Evolutionary conservation across 2,888 invertebrate species (phyloP).

Genomic region (Ditylenchus weischeri): DNA sequence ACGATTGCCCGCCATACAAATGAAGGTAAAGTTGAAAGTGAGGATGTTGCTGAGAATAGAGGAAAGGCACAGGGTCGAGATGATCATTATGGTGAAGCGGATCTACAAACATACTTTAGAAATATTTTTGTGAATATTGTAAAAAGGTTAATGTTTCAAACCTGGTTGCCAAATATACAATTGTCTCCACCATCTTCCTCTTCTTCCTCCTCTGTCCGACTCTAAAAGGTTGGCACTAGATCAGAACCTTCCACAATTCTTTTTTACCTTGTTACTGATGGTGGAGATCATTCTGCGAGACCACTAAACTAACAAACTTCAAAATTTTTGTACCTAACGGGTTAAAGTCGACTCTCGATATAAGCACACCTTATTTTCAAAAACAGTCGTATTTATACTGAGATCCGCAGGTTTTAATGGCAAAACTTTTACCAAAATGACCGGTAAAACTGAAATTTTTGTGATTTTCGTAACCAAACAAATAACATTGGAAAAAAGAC

Average conservation of each 20-base stretch:
- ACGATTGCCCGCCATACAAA: conserved; percentile 39
- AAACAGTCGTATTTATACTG: too few relatives aligned
- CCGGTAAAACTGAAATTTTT: too few relatives aligned
- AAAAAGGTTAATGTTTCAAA: not conserved
- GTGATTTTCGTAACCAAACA: too few relatives aligned
- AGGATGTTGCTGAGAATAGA: conserved; percentile 55
- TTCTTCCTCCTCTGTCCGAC: conserved; percentile 25
- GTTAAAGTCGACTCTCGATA: too few relatives aligned
- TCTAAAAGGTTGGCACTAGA: not conserved
- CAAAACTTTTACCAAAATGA: too few relatives aligned
- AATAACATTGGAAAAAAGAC: too few relatives aligned
- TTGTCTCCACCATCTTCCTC: conserved; percentile 33
- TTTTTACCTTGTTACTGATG: conserved; percentile 16
- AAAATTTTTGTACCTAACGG: too few relatives aligned
- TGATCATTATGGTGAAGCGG: conserved; percentile 44
- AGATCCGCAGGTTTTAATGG: too few relatives aligned
- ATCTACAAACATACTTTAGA: conserved; percentile 19
- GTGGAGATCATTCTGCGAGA: conserved; percentile 24
- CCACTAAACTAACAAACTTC: conserved; percentile 13
- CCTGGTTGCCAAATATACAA: conserved; percentile 40
- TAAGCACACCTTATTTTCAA: too few relatives aligned
- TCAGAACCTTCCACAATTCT: too few relatives aligned
- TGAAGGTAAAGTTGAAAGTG: conserved; percentile 55
- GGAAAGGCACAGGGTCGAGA: conserved; percentile 50
- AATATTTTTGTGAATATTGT: not conserved